Evolutionary conservation across 2,797 vertebrate species (phyloP), one percentile per base, ranked within the genome.

Genomic region (Arrhamphus sclerolepis): DNA sequence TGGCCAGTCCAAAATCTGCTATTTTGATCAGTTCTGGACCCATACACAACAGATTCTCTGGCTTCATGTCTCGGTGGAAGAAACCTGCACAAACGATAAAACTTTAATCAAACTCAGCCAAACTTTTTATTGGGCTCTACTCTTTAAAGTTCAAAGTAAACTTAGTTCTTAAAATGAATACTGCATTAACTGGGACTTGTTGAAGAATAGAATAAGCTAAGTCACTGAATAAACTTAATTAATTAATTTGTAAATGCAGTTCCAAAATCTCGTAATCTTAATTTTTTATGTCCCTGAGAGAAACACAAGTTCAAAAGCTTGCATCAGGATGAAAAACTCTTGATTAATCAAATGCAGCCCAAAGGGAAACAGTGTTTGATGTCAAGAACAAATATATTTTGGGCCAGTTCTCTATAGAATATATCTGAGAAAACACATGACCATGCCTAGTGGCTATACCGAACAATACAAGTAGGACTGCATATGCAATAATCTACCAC

Each of bases 61-160:
- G 98, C 78, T 99, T 98, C 96, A 99, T 97, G 86, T 99, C 98
- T 60, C 97, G 94, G 63, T 99, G 97, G 81, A 99, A 99, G 89
- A 97, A 99, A 13, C 98, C 98, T 97, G 71, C 0, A 52, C 22
- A 68, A 41, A 70, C 16, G 16, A 51, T 53, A 10, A 60, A 28
- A 26, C 29, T 21, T 14, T 60, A 46, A 42, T 19, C 34, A 38
- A 38, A 13, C 34, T 13, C 6, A 26, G 2, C 24, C 24, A 26
- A 6, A 26, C 5, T 38, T 26, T 26, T 38, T 14, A 13, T 14
- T 38, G 7, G 34, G 13, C 34, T 38, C 4, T 46, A 46, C 6
- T 19, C 24, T 7, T 34, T 4, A 14, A 42, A 19, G 24, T 40
- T 28, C 9, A 5, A 42, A 43, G 4, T 43, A 26, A 26, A 26